A percentile compares a stretch with the other conserved stretches of the same genome.
Conservation (phyloP, 2,113 vertebrate species). For the Poeciliopsis prolifica region DNA sequence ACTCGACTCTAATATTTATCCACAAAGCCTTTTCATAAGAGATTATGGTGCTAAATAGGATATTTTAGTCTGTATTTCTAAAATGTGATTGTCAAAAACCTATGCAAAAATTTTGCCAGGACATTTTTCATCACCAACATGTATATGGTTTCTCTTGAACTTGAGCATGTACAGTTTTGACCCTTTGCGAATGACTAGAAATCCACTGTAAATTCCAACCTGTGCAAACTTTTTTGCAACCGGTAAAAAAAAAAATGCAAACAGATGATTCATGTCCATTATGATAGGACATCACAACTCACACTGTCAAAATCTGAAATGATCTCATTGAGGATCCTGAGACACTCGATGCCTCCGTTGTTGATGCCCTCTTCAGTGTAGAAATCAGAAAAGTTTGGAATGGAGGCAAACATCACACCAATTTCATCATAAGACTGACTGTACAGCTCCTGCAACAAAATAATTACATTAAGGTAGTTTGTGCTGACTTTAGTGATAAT, state of each 20-base stretch:
- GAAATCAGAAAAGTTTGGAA: slow-evolving; percentile 97
- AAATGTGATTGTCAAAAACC: not conserved
- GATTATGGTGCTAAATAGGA: too few relatives aligned
- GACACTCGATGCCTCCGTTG: slow-evolving; percentile 93
- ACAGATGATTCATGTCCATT: not conserved
- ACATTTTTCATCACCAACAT: too few relatives aligned
- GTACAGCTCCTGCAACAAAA: slow-evolving; percentile 87
- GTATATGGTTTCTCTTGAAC: too few relatives aligned
- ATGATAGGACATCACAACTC: slow-evolving; percentile 54
- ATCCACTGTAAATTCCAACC: not conserved
- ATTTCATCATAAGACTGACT: slow-evolving; percentile 94
- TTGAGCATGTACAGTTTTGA: not conserved
- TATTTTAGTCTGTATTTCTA: not conserved
- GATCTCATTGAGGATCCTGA: slow-evolving; percentile 96
- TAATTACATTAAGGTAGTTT: slow-evolving; percentile 13
- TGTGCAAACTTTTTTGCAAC: not conserved
- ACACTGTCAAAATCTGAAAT: slow-evolving; percentile 97
- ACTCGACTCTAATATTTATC: too few relatives aligned
- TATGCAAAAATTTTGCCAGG: too few relatives aligned
- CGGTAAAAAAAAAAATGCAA: too few relatives aligned
- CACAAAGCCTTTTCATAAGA: not conserved
- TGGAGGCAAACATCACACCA: slow-evolving; percentile 96
- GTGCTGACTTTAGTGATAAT: not conserved
- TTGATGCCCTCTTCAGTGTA: slow-evolving; percentile 97
- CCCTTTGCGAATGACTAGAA: not conserved